Conservation (phyloP, 1,140 invertebrate species). For the Argopecten irradians region DNA sequence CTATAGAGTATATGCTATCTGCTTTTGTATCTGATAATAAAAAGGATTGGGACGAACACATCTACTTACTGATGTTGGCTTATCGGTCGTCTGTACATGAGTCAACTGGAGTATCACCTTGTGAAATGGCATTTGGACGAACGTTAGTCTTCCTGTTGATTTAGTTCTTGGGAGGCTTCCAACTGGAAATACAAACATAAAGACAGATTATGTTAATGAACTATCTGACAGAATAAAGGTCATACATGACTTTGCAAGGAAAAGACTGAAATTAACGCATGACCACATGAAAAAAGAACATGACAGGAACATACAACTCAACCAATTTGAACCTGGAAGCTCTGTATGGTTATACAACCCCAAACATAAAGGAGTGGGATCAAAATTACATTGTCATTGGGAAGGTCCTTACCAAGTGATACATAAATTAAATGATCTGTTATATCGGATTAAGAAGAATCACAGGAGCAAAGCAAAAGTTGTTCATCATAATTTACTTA, state of each 20-base stretch:
- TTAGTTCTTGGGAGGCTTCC: background rate
- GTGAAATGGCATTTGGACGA: background rate
- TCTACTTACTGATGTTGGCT: no score
- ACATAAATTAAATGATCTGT: conserved; percentile 3
- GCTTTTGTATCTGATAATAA: no score
- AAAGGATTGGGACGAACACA: no score
- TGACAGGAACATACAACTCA: background rate
- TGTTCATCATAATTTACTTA: background rate
- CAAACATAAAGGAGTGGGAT: background rate
- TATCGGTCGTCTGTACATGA: no score
- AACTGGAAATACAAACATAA: background rate
- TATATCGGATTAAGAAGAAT: background rate
- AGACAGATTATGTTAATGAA: background rate
- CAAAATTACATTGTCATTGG: no score
- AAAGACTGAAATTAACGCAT: background rate
- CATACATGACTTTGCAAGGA: conserved; percentile 11
- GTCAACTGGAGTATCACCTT: background rate
- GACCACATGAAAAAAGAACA: background rate
- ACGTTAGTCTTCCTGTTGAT: conserved; percentile 6
- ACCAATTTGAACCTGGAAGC: background rate
- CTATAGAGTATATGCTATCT: no score
- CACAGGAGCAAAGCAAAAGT: conserved; percentile 10
- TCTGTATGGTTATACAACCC: background rate
- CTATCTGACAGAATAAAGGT: background rate
- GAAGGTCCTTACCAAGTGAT: no score